Base-by-base conservation (phyloP, 1,140 invertebrate genomes). In the Lepidostoma basale region DNA sequence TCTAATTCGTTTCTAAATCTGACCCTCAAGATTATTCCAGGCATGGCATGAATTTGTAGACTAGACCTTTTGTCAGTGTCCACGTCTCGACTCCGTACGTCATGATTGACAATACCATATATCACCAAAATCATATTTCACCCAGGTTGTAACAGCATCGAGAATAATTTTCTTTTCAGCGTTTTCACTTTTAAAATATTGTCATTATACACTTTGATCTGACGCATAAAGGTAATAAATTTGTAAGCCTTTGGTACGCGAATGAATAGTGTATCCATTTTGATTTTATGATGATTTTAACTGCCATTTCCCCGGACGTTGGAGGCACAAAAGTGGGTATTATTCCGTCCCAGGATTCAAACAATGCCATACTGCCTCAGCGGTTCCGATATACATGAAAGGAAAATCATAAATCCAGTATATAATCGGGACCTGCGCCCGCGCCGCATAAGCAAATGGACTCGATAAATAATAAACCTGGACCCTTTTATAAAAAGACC, bases 401-500 rank as follows among this genome's bases (percentile, higher is more conserved):
- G 69, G 69, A 70, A 70, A 67, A 52, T 40, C 63, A 65, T 70
- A 70, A 70, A 70, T 70, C 52, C 44, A 23, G 64, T 28, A 49
- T 25, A 56, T 65, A 65, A 65, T 56, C 49, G 18, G 26, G 10
- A 59, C 60, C 9, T 18, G 42, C 22, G 62, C 26, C 20, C n/a
- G 25, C 54, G 36, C 18, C 62, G 40, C 62, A 63, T 68, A 63
- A 68, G 63, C 62, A 30, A 56, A 56, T 36, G 47, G 30, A 40
- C 58, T 58, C 63, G 58, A 67, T 67, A 70, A 70, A 67, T 56
- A 67, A 62, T 56, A 67, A 62, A 44, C 45, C 23, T 14, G 47
- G 47, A 5, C 42, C 25, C 68, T 65, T 70, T 69, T 70, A 45
- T 66, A 69, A 63, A 63, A 59, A 70, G 68, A 54, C 40, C 25